These are phyloP conservation scores for Cremastobaeus sp. DNA, from an alignment of 2,888 invertebrate genomes.

Conservation along the genomic window DNA sequence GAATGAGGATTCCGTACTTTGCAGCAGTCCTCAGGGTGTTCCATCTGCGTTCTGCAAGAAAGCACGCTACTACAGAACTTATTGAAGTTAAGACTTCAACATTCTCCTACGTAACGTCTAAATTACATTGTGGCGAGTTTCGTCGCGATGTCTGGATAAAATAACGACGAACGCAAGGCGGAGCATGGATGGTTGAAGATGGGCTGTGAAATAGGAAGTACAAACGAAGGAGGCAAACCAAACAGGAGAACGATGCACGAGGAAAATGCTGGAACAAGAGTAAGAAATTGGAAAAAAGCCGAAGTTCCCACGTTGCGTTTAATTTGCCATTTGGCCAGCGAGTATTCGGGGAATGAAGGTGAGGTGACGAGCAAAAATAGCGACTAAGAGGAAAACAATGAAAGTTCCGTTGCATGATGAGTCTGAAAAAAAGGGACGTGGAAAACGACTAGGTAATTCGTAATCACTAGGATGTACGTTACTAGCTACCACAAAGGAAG, in stretches of 20 bases:
- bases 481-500: conserved; percentile 1
- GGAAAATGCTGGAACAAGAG: conserved; percentile 1
- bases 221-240: conserved; percentile 1
- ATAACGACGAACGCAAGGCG: conserved; percentile 48
- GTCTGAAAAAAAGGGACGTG: neutral
- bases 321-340: conserved; percentile 40
- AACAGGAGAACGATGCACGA: neutral
- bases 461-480: conserved; percentile 12
- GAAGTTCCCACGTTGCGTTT: conserved; percentile 36
- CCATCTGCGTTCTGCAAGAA: conserved; percentile 47
- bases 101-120: conserved; percentile 45
- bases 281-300: conserved; percentile 20
- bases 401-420: conserved; percentile 18
- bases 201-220: conserved; percentile 2
- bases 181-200: conserved; percentile 30
- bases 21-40: conserved; percentile 37
- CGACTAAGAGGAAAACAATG: conserved; percentile 29
- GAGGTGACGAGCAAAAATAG: conserved; percentile 29
- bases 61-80: conserved; percentile 45
- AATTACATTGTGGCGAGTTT: conserved; percentile 51
- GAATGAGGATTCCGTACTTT: conserved; percentile 27
- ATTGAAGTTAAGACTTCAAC: conserved; percentile 48
- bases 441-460: conserved; percentile 26
- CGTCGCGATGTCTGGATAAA: conserved; percentile 29
- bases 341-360: conserved; percentile 30